Evolutionary conservation across 2,797 vertebrate genomes (phyloP), one percentile per base, ranked within the genome.

Genomic region (Hypotaenidia philippensis): DNA sequence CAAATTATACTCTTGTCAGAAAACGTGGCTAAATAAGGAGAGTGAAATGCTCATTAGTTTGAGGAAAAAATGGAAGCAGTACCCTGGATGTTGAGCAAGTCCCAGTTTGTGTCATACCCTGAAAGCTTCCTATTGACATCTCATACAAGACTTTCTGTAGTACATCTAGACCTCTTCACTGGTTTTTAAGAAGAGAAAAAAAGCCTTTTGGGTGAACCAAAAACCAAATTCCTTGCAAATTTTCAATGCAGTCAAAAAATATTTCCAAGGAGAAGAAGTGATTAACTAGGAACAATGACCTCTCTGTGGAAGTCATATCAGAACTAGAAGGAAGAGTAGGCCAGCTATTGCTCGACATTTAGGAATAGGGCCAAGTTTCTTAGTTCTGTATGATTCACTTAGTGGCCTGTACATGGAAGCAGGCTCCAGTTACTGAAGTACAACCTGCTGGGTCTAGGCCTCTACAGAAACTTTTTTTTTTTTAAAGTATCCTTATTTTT

Each of bases 1-100:
- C 74, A 88, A 80, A 70, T 93, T 68, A 69, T 19, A 47, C 15
- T 59, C 40, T 92, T 71, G 78, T 79, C 86, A 92, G 74, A 80
- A 94, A 92, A 72, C 22, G 53, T 10, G 15, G 19, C 80, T 91
- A 83, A 94, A 89, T 60, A 86, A 81, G 87, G 60, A 57, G 69
- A 89, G 31, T 34, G 23, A 78, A 91, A 78, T 0, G 2, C 44
- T 76, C 31, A 13, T 80, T 83, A 86, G 34, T 63, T 69, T 61
- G 55, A 31, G 13, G 53, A 81, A 44, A 91, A 91, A 94, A 72
- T 68, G 26, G 75, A 70, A 83, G 21, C 1, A 2, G 22, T 82
- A 74, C 31, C 18, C 13, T 64, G 63, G 49, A 16, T 94, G 41
- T 66, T 92, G 81, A 75, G 27, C 49, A 82, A 75, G n/a, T 79